A percentile compares a stretch with the other conserved stretches of the same genome.
Conservation (phyloP, 2,113 vertebrate species). For the Hirundichthys speculiger region DNA sequence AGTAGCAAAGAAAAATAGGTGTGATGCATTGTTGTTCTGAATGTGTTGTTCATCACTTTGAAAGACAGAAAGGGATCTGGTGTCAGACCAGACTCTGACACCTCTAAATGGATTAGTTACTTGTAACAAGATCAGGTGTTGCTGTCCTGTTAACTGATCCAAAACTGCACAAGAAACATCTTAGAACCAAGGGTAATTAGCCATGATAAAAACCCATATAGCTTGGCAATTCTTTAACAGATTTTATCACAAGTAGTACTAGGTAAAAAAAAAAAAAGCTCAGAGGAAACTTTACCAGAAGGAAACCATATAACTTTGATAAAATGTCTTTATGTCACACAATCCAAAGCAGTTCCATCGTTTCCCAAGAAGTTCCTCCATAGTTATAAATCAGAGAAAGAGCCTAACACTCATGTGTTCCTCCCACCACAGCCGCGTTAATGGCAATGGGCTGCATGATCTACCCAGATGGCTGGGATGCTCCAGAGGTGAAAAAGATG, state of each 20-base stretch:
- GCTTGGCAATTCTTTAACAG: too few species aligned
- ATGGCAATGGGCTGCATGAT: conserved; percentile 94
- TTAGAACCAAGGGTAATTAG: neutral
- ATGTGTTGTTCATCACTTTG: conserved; percentile 29
- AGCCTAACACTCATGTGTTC: conserved; percentile 6
- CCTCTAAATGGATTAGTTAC: conserved; percentile 62
- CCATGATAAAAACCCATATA: too few species aligned
- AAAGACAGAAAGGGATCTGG: conserved; percentile 35
- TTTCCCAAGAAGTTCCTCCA: neutral
- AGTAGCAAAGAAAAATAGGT: too few species aligned
- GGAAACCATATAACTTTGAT: too few species aligned
- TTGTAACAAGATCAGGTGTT: conserved; percentile 64
- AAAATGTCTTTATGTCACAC: too few species aligned
- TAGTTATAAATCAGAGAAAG: conserved; percentile 31
- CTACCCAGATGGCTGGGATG: conserved; percentile 97
- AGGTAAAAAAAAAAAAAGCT: too few species aligned
- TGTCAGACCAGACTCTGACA: conserved; percentile 64
- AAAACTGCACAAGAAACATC: conserved; percentile 3
- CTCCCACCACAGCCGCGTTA: conserved; percentile 81
- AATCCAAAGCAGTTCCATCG: too few species aligned
- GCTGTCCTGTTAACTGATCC: conserved; percentile 29
- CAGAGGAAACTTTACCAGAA: too few species aligned
- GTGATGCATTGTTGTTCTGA: neutral
- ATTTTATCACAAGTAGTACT: too few species aligned
- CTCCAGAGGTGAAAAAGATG: conserved; percentile 88